Conservation (phyloP, 2,888 invertebrate species). For the Stenoptilia bipunctidactyla region DNA sequence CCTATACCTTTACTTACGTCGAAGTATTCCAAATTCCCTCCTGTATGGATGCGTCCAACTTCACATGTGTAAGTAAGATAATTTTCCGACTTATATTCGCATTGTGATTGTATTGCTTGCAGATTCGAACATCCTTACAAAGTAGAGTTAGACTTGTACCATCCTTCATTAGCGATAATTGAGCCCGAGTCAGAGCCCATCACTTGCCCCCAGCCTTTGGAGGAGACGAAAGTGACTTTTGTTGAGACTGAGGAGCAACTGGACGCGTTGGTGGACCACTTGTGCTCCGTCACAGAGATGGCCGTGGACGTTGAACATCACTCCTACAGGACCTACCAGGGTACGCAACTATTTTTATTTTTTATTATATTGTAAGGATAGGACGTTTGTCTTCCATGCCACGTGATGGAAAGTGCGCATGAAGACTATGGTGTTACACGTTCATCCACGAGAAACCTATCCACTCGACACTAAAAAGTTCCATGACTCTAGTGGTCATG, state of each 20-base stretch:
- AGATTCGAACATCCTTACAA: constrained; percentile 92
- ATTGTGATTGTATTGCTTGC: constrained; percentile 19
- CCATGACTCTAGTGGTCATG: too few species aligned
- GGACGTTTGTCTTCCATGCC: too few species aligned
- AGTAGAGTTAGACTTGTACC: constrained; percentile 83
- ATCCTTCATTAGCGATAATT: constrained; percentile 68
- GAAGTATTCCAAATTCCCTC: too few species aligned
- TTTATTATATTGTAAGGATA: too few species aligned
- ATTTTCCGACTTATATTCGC: too few species aligned
- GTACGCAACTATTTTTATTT: constrained; percentile 36
- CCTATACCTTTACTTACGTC: too few species aligned
- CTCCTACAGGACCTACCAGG: constrained; percentile 91
- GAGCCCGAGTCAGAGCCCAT: constrained; percentile 44
- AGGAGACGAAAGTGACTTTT: constrained; percentile 76
- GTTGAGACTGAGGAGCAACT: constrained; percentile 78
- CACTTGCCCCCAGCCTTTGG: constrained; percentile 45
- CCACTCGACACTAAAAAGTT: too few species aligned
- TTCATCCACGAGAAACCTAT: too few species aligned
- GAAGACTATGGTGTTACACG: too few species aligned
- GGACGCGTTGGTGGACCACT: constrained; percentile 73
- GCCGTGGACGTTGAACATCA: constrained; percentile 96
- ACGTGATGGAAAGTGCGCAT: too few species aligned
- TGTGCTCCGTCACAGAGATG: constrained; percentile 78
- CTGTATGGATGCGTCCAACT: too few species aligned
- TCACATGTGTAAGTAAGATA: too few species aligned